Base-by-base conservation (phyloP, 2,888 invertebrate species). In the Orthonevra nobilis region DNA sequence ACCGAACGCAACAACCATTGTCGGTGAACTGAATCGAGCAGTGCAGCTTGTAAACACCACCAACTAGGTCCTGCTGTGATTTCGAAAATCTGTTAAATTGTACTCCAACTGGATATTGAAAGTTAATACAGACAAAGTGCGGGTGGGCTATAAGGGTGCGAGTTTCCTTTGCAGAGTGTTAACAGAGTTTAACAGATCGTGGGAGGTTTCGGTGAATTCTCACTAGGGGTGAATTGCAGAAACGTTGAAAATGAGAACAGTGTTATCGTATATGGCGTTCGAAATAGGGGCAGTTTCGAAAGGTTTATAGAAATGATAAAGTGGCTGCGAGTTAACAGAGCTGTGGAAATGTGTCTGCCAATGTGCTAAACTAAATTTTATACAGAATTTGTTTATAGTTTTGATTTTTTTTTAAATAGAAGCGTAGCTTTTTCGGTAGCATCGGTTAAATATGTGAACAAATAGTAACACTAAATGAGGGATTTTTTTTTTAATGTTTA, bases 1-100 rank as follows among this genome's bases (percentile, higher is more conserved):
- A 79, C 79, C 79, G 73, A 79, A 73, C 73, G 79, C 79, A 79
- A 79, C 79, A 79, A 48, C 66, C 66, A 68, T 73, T 73, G 56
- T 40, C 73, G 79, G 66, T 68, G 66, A 79, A 79, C 79, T 79
- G 66, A 79, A 68, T 66, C 73, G 60, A 30, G 28, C 52, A 56
- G 66, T 48, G 46, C 36, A 60, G 50, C 40, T 61, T 40, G 60
- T 79, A 66, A 34, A 26, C 72, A 64, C 54, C 60, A 48, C 40
- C 40, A 56, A 48, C 40, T 34, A 56, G 50, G 66, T 42, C 66
- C 40, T 60, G 66, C 66, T 34, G 79, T 79, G 79, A 79, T 79
- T 79, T 79, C 79, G 79, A 79, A 79, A 79, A 79, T 79, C 79
- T 73, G 73, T 79, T 79, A 73, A 66, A 66, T 38, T 52, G 36